Conservation (phyloP, 2,797 vertebrate species). For the Molossus molossus region DNA sequence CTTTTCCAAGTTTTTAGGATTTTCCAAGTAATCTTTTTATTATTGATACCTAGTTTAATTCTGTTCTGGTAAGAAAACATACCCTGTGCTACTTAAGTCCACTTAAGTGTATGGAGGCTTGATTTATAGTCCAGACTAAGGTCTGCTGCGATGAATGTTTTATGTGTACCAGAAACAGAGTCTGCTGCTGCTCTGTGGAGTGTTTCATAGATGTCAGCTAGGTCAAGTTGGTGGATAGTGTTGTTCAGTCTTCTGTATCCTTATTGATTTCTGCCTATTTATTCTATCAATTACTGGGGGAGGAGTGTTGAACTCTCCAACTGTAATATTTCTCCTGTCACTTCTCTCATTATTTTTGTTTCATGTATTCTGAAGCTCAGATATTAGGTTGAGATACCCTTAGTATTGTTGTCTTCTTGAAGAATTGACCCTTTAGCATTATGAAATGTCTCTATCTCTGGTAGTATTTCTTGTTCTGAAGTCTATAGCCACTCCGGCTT, state of each 20-base stretch:
- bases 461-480: not conserved
- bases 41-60: not conserved
- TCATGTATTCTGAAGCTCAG: not conserved
- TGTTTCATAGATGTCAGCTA: not conserved
- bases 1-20: constrained; percentile 41
- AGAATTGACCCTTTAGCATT: not conserved
- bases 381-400: not conserved
- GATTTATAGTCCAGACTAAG: not conserved
- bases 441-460: not conserved
- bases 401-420: not conserved
- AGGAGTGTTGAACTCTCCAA: not conserved
- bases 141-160: not conserved
- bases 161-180: not conserved
- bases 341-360: not conserved
- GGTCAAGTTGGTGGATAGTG: not conserved
- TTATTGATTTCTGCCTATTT: not conserved
- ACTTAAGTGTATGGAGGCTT: not conserved
- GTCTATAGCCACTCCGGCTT: not conserved
- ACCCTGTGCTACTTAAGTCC: not conserved
- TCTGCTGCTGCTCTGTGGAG: not conserved
- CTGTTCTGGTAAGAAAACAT: constrained; percentile 4
- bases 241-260: not conserved
- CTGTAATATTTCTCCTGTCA: not conserved
- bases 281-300: not conserved
- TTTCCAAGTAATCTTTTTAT: constrained; percentile 32